These are phyloP conservation scores for Aradophagus sp. DNA, from an alignment of 1,140 invertebrate species.

Conservation along the genomic window DNA sequence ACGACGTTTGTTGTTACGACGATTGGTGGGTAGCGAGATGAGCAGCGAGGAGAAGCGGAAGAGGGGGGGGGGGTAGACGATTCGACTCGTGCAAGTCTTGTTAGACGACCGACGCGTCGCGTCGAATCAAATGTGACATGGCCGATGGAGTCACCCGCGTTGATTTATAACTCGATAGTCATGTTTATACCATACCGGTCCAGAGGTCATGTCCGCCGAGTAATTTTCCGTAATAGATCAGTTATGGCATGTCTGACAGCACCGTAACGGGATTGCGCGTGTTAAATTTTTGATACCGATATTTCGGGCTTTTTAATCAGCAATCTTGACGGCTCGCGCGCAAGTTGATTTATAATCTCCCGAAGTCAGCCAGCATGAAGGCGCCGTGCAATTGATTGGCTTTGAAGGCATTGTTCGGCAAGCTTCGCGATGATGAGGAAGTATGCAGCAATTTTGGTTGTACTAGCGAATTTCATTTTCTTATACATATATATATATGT, in stretches of 20 bases:
- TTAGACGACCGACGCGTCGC: constrained; percentile 16
- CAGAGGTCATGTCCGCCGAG: constrained; percentile 19
- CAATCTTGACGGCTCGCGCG: no score
- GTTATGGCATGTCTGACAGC: constrained; percentile 27
- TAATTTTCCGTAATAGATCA: constrained; percentile 34
- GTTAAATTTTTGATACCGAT: constrained; percentile 24
- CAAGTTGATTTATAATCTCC: no score
- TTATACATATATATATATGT: no score
- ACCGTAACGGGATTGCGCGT: constrained; percentile 11
- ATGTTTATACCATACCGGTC: constrained; percentile 21
- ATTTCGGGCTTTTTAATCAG: no score
- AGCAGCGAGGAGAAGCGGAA: no score
- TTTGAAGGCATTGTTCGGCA: no score
- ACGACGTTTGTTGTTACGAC: neutral
- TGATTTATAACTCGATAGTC: constrained; percentile 38
- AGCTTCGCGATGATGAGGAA: no score
- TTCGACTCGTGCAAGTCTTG: constrained; percentile 14
- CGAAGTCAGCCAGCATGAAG: no score
- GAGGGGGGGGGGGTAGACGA: neutral
- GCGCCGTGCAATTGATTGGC: no score
- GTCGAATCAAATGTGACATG: constrained; percentile 30
- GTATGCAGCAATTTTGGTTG: no score
- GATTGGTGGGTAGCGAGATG: no score
- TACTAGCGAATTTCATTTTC: no score
- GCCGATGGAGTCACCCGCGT: constrained; percentile 5